phyloP scores from a whole-genome alignment of 2,113 vertebrate species.

The Thinocorus orbignyianus region DNA sequence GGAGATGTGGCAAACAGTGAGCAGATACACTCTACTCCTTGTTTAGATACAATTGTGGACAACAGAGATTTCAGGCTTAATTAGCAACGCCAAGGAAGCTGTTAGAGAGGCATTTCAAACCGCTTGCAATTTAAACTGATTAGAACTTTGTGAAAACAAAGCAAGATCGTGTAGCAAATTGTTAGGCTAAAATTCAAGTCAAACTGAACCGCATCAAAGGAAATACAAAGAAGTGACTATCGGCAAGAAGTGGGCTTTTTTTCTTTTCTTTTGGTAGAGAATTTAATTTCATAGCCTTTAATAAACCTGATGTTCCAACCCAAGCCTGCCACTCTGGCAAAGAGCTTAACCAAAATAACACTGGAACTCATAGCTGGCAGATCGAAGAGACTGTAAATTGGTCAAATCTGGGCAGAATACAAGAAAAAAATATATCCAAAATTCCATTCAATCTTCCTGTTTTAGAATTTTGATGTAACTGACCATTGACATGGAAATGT shows the following conservation, averaged over 20 bases:
- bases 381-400: slow-evolving; percentile 13
- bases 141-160: slow-evolving; percentile 57
- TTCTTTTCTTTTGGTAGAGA: slow-evolving; percentile 8
- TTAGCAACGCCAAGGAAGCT: slow-evolving; percentile 10
- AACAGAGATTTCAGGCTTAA: slow-evolving; percentile 46
- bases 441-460: slow-evolving; percentile 48
- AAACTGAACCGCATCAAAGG: slow-evolving; percentile 36
- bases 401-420: slow-evolving; percentile 26
- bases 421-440: not conserved
- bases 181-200: slow-evolving; percentile 24
- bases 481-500: slow-evolving; percentile 68
- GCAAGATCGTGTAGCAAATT: slow-evolving; percentile 12
- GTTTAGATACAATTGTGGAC: slow-evolving; percentile 49
- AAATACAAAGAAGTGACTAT: not conserved
- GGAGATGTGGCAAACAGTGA: not conserved
- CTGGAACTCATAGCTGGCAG: slow-evolving; percentile 6
- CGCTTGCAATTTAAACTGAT: slow-evolving; percentile 48
- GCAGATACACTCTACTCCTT: slow-evolving; percentile 32
- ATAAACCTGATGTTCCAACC: slow-evolving; percentile 28
- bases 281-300: slow-evolving; percentile 53
- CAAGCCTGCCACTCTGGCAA: slow-evolving; percentile 54
- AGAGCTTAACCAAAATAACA: slow-evolving; percentile 61
- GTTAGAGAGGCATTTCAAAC: slow-evolving; percentile 29
- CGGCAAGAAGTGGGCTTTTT: not conserved
- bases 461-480: slow-evolving; percentile 64